Base-by-base conservation (phyloP, 2,888 invertebrate species). In the Pecten maximus region DNA sequence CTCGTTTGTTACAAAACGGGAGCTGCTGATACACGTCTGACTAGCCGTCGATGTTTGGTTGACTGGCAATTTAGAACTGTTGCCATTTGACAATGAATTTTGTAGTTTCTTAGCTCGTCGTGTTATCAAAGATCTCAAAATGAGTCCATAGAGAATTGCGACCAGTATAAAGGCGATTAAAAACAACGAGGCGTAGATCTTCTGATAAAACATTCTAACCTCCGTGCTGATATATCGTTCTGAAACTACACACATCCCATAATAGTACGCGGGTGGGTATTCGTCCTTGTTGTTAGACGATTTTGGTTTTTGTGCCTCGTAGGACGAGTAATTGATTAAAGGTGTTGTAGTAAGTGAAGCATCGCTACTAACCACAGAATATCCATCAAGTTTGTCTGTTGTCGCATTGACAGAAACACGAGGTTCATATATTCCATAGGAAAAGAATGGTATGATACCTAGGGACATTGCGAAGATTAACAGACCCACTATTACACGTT, bases 121-220 rank as follows among this genome's bases (percentile, higher is more conserved):
- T 15, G 90, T n/a, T 35, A 93, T 88, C 40, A 94, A 91, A 0
- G 94, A 93, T 88, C 91, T 91, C 89, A 93, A 93, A 88, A 94
- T 93, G 8, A 93, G 91, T 23, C 92, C 93, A 87, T 94, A 94
- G 10, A 94, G 87, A 35, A 93, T 91, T 35, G 92, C 91, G 2
- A 94, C 94, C 39, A 91, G 89, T 28, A 93, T 91, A 88, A 92
- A 93, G 6, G 93, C 92, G 88, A 94, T 92, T 16, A 94, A 40
- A 90, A 94, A 94, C 2, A 94, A 90, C 0, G 93, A 93, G 10
- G 92, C 93, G 90, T 93, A 93, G 40, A 93, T 91, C 39, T 93
- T 94, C 40, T 94, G 94, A 40, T 93, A 94, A 16, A 92, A 88
- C 88, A 89, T 91, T 16, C 93, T 87, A n/a, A 93, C 90, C 10